Evolutionary conservation across 1,140 invertebrate genomes (phyloP).

Genomic region (Papilio xuthus): DNA sequence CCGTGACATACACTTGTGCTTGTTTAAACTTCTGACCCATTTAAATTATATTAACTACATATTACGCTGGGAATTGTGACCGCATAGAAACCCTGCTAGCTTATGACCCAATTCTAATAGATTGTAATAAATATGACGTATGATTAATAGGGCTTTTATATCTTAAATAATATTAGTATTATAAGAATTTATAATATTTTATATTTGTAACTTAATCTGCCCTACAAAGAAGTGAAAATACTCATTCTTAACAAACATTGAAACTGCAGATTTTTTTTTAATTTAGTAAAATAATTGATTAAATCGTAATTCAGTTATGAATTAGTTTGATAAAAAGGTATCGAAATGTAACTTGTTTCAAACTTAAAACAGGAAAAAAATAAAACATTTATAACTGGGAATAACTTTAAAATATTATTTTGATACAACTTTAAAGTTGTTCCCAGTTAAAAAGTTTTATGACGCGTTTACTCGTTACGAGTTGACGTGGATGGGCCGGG

Average conservation of each 20-base stretch:
- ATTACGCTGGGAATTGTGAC: conserved; percentile 13
- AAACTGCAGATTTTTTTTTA: too few relatives aligned
- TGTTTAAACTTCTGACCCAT: conserved; percentile 36
- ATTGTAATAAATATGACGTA: background rate
- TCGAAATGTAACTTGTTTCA: background rate
- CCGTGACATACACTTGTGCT: conserved; percentile 36
- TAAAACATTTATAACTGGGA: background rate
- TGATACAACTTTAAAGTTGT: conserved; percentile 43
- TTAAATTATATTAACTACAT: conserved; percentile 29
- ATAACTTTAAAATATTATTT: conserved; percentile 6
- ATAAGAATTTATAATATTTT: background rate
- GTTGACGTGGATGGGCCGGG: conserved; percentile 44
- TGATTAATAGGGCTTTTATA: too few relatives aligned
- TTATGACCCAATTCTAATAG: background rate
- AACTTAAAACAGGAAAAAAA: background rate
- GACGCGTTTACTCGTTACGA: conserved; percentile 72
- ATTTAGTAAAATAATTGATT: too few relatives aligned
- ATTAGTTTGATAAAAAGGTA: too few relatives aligned
- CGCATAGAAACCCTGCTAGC: background rate
- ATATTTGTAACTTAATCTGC: background rate
- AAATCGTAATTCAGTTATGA: too few relatives aligned
- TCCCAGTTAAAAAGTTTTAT: conserved; percentile 70
- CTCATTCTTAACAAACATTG: too few relatives aligned
- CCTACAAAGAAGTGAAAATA: too few relatives aligned
- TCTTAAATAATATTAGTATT: too few relatives aligned